phyloP scores from a whole-genome alignment of 2,113 vertebrate genomes.

The Labrus mixtus region DNA sequence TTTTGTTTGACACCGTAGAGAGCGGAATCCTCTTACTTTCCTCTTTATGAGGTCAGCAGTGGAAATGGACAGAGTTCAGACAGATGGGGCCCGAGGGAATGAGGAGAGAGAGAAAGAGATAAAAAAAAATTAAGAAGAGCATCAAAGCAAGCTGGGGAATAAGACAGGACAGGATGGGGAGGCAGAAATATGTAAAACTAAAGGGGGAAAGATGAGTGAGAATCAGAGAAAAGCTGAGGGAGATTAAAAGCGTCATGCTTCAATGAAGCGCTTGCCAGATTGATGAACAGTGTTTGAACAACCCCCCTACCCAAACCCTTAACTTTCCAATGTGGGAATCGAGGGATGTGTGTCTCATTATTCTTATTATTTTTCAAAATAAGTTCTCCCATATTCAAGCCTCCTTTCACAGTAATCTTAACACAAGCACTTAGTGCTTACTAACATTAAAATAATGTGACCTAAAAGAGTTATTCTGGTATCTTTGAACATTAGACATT shows the following conservation, averaged over 20 bases:
- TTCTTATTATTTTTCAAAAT: neutral
- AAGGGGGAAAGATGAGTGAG: conserved; percentile 44
- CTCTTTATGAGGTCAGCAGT: conserved; percentile 78
- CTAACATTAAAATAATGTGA: too few species aligned
- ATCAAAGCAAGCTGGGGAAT: conserved; percentile 42
- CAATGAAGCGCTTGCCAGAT: conserved; percentile 10
- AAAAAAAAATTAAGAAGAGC: conserved; percentile 46
- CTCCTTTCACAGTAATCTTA: neutral
- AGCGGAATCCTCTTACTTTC: conserved; percentile 81
- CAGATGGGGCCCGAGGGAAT: conserved; percentile 69
- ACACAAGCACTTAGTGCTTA: neutral
- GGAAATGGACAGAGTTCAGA: conserved; percentile 77
- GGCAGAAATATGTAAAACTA: conserved; percentile 54
- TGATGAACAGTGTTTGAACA: conserved; percentile 3
- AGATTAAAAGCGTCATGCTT: conserved; percentile 48
- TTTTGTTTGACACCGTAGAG: conserved; percentile 73
- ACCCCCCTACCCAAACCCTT: neutral
- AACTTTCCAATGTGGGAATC: neutral
- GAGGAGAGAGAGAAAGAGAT: conserved; percentile 48
- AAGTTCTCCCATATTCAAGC: neutral
- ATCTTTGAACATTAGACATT: too few species aligned
- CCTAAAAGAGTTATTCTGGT: too few species aligned
- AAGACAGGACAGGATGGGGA: conserved; percentile 19
- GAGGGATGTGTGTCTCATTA: neutral
- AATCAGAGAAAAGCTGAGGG: conserved; percentile 34